These are phyloP conservation scores for Orchesella cincta DNA, from an alignment of 1,140 invertebrate species.

Conservation along the genomic window DNA sequence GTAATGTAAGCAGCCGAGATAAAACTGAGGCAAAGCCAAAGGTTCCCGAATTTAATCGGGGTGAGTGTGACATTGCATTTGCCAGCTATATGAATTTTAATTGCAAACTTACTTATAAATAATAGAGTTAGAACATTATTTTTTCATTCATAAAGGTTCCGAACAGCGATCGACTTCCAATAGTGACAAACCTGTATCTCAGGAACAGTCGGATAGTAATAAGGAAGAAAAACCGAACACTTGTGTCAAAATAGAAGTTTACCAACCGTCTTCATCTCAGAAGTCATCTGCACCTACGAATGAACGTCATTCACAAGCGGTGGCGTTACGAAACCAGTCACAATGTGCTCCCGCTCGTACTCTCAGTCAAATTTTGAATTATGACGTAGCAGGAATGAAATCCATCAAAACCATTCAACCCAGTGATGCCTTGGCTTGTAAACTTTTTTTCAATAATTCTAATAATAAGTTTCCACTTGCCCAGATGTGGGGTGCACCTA, in stretches of 20 bases:
- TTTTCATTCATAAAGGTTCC: no score
- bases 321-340: background rate
- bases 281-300: background rate
- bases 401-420: background rate
- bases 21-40: no score
- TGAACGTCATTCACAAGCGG: background rate
- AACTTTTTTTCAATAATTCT: background rate
- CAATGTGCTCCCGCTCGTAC: background rate
- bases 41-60: no score
- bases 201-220: no score
- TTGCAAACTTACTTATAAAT: no score
- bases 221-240: background rate
- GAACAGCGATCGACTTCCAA: no score
- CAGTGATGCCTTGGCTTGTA: conserved; percentile 5
- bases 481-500: background rate
- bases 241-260: background rate
- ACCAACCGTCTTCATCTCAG: background rate
- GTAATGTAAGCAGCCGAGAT: no score
- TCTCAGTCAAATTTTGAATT: background rate
- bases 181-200: no score
- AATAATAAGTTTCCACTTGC: background rate
- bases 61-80: no score
- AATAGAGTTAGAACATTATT: no score
- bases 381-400: background rate
- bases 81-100: no score